These are phyloP conservation scores for Heliconius aoede DNA, from an alignment of 2,888 invertebrate species.

Conservation along the genomic window DNA sequence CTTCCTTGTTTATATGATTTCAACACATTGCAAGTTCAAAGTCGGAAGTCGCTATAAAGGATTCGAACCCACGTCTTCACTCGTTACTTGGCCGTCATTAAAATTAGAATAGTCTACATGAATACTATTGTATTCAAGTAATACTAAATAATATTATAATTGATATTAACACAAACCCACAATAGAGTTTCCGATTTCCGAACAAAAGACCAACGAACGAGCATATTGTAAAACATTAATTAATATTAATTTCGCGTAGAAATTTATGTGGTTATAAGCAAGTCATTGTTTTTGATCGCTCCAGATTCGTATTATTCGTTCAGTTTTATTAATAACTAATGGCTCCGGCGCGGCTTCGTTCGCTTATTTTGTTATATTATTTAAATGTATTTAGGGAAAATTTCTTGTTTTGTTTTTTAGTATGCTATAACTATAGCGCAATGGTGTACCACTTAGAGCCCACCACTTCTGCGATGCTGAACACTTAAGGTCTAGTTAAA, in stretches of 20 bases:
- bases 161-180: slow-evolving; percentile 8
- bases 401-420: no score
- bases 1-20: no score
- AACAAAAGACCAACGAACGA: slow-evolving; percentile 40
- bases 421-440: no score
- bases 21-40: no score
- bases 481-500: no score
- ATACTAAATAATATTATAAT: not conserved
- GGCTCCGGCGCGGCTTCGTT: not conserved
- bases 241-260: slow-evolving; percentile 42
- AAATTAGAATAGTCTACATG: not conserved
- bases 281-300: slow-evolving; percentile 38
- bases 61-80: not conserved
- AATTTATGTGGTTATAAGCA: slow-evolving; percentile 34
- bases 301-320: slow-evolving; percentile 21
- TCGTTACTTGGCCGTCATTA: not conserved
- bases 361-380: not conserved
- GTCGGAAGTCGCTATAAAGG: no score
- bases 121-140: not conserved
- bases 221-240: slow-evolving; percentile 35
- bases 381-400: no score
- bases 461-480: no score
- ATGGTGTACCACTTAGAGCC: no score
- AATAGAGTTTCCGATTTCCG: slow-evolving; percentile 29
- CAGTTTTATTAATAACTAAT: slow-evolving; percentile 8